A percentile compares a stretch with the other conserved stretches of the same genome.
Evolutionary conservation across 2,797 vertebrate species (phyloP).

Genomic region (Fringilla coelebs): DNA sequence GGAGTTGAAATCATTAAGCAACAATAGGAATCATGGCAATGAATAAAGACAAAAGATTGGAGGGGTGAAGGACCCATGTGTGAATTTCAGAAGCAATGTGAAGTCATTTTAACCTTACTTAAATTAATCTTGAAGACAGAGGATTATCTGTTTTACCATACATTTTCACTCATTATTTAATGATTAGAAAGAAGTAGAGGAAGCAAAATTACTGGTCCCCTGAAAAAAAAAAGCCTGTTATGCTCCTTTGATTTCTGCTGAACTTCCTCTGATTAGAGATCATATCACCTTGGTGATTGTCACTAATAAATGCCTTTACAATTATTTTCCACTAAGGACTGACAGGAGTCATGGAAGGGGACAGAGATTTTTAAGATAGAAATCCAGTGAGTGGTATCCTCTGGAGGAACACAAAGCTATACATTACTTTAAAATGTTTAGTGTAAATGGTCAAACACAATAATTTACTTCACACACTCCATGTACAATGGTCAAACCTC

Average conservation of each 20-base stretch:
- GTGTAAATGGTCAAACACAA: neutral
- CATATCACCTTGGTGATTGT: neutral
- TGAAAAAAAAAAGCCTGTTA: neutral
- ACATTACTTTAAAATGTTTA: neutral
- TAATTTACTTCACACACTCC: neutral
- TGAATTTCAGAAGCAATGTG: neutral
- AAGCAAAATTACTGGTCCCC: neutral
- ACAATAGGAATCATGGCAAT: neutral
- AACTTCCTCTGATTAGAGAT: neutral
- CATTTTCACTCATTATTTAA: neutral
- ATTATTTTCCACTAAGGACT: neutral
- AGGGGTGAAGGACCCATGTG: rapidly evolving
- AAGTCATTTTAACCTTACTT: neutral
- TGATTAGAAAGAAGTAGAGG: neutral
- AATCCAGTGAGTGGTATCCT: neutral
- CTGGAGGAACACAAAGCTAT: neutral
- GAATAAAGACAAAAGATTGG: neutral
- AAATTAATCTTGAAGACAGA: neutral
- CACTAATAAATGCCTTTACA: neutral
- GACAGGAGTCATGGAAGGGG: neutral
- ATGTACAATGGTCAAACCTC: neutral
- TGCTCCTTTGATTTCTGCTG: neutral
- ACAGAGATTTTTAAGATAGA: neutral
- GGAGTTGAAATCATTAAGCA: neutral
- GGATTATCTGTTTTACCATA: neutral